These are phyloP conservation scores for Charaxes varanes DNA, from an alignment of 1,140 invertebrate genomes.

Conservation along the genomic window DNA sequence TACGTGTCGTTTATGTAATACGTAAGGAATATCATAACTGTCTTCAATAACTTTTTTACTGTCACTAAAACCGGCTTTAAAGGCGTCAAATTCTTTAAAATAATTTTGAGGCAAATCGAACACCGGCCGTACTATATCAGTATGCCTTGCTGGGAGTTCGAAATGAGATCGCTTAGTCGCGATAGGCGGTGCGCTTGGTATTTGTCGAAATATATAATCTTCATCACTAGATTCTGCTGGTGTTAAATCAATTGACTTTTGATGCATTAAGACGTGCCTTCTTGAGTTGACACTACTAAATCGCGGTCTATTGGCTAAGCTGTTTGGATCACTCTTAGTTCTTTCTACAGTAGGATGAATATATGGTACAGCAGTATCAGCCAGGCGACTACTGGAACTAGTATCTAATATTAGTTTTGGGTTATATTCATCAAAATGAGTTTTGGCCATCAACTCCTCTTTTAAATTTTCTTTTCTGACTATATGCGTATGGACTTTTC, in stretches of 20 bases:
- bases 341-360: slow-evolving; percentile 84
- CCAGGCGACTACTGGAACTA: slow-evolving; percentile 67
- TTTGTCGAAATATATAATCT: slow-evolving; percentile 82
- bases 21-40: slow-evolving; percentile 86
- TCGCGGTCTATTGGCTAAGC: slow-evolving; percentile 79
- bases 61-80: slow-evolving; percentile 65
- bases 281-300: slow-evolving; percentile 80
- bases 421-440: slow-evolving; percentile 79
- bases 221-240: slow-evolving; percentile 88
- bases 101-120: slow-evolving; percentile 77
- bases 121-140: slow-evolving; percentile 66
- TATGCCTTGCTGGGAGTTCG: slow-evolving; percentile 74
- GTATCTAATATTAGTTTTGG: slow-evolving; percentile 73
- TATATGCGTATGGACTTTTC: slow-evolving; percentile 72
- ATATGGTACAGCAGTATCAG: slow-evolving; percentile 67
- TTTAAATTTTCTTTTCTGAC: slow-evolving; percentile 75
- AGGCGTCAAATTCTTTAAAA: slow-evolving; percentile 75
- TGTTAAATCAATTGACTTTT: slow-evolving; percentile 89
- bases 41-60: slow-evolving; percentile 58
- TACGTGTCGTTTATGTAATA: slow-evolving; percentile 86
- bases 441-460: slow-evolving; percentile 78
- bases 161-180: slow-evolving; percentile 80
- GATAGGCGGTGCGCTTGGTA: slow-evolving; percentile 81
- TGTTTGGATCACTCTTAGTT: slow-evolving; percentile 89
- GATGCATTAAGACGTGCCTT: slow-evolving; percentile 86